phyloP scores from a whole-genome alignment of 2,797 vertebrate species.

The Dryobates pubescens region DNA sequence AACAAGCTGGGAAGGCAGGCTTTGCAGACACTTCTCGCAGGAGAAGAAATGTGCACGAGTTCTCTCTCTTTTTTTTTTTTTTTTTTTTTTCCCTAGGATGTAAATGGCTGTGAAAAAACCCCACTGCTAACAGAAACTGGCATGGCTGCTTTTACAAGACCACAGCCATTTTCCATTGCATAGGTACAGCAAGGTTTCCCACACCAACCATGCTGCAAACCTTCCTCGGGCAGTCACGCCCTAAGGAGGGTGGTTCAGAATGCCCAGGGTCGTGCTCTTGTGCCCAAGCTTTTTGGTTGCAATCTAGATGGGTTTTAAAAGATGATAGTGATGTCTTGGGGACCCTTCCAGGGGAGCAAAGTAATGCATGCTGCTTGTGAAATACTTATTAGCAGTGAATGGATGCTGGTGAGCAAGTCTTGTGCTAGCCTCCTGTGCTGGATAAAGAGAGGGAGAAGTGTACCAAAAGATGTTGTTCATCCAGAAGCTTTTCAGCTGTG shows the following conservation, averaged over 20 bases:
- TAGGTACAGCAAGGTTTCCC: background rate
- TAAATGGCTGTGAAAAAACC: background rate
- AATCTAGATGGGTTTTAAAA: background rate
- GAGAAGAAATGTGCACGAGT: background rate
- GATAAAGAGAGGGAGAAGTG: background rate
- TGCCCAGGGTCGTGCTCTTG: accelerated
- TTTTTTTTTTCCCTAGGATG: background rate
- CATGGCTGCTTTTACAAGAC: background rate
- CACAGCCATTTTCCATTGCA: background rate
- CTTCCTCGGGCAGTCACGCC: accelerated
- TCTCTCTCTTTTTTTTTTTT: background rate
- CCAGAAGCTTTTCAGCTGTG: background rate
- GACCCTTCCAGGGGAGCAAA: background rate
- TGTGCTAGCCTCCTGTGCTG: background rate
- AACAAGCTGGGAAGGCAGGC: background rate
- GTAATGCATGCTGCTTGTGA: background rate
- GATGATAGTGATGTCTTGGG: background rate
- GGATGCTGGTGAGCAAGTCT: background rate
- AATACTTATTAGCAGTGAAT: background rate
- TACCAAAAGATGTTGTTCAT: background rate
- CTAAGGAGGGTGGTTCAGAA: background rate
- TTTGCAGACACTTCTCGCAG: background rate
- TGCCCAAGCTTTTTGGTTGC: background rate
- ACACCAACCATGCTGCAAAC: background rate
- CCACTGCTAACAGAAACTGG: background rate